Evolutionary conservation across 2,888 invertebrate species (phyloP).

Genomic region (Cosmia trapezina): DNA sequence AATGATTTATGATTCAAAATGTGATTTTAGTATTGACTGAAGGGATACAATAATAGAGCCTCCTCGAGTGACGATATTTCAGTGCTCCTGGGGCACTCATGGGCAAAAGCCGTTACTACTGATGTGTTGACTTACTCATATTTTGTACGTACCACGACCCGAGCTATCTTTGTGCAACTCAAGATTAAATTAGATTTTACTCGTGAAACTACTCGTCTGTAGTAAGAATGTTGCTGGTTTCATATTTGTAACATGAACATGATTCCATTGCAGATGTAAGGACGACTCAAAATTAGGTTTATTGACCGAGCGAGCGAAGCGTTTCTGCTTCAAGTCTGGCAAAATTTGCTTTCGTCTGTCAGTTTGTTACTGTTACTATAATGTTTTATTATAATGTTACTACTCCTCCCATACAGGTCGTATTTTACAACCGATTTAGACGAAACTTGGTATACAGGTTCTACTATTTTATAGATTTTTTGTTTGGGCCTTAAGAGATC

Average conservation of each 20-base stretch:
- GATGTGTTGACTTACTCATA: background rate
- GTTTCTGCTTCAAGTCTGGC: no score
- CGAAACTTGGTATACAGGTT: no score
- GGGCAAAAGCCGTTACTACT: no score
- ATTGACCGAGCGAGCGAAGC: background rate
- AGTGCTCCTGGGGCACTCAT: background rate
- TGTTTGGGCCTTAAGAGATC: no score
- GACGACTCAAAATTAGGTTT: background rate
- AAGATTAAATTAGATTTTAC: background rate
- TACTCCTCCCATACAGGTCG: no score
- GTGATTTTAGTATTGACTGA: background rate
- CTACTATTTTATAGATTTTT: no score
- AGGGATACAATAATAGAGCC: background rate
- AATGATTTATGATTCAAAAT: background rate
- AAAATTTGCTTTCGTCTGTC: no score
- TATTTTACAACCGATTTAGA: no score
- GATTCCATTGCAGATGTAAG: background rate
- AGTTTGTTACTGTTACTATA: no score
- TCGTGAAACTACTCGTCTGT: background rate
- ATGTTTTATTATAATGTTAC: no score
- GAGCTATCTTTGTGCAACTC: background rate
- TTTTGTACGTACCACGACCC: no score
- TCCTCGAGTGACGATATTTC: background rate
- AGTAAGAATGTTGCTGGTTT: background rate
- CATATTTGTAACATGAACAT: background rate